phyloP scores from a whole-genome alignment of 1,140 invertebrate species.

The Heliconius hermathena region DNA sequence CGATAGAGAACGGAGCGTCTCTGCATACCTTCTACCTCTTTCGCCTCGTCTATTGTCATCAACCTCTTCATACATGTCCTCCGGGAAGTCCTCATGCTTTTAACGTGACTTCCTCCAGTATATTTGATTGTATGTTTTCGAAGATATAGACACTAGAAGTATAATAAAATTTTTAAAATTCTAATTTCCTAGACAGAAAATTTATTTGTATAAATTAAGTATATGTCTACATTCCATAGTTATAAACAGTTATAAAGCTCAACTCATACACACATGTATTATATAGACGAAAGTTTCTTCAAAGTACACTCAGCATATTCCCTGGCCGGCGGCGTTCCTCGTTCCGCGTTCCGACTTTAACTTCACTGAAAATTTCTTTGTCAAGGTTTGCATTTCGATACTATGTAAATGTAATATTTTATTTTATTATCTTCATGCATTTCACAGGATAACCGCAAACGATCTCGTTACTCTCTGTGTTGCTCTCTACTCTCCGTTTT shows the following conservation, averaged over 20 bases:
- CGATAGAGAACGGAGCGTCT: too few species aligned
- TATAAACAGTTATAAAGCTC: background rate
- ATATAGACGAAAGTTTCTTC: background rate
- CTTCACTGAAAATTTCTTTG: background rate
- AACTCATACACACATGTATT: background rate
- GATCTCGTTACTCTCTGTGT: background rate
- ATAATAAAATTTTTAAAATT: too few species aligned
- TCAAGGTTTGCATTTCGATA: background rate
- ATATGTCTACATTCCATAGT: background rate
- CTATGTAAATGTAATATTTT: background rate
- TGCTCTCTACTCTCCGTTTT: background rate
- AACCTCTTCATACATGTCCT: too few species aligned
- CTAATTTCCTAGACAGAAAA: background rate
- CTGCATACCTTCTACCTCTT: too few species aligned
- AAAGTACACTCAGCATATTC: background rate
- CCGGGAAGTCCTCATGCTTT: too few species aligned
- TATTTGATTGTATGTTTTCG: too few species aligned
- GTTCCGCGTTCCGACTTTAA: background rate
- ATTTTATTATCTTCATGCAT: background rate
- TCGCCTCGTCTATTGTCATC: too few species aligned
- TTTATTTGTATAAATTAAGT: background rate
- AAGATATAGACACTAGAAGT: too few species aligned
- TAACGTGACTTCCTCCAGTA: too few species aligned
- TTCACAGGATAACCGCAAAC: background rate
- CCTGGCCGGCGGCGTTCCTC: background rate